phyloP scores from a whole-genome alignment of 2,888 invertebrate species.

The Sarcophaga subvicina region DNA sequence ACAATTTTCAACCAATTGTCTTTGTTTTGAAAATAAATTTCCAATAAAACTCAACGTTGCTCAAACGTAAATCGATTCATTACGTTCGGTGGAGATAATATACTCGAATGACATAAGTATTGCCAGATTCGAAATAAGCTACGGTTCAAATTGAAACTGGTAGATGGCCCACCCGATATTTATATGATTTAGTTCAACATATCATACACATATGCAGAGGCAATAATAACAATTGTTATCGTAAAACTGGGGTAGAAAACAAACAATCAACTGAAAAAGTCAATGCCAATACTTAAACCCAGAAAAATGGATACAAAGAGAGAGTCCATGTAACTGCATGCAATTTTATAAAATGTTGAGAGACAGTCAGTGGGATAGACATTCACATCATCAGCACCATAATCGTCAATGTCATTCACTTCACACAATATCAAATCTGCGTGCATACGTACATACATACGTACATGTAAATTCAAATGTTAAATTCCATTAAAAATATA shows the following conservation, averaged over 20 bases:
- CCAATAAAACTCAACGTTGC: too few relatives aligned
- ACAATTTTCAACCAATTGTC: too few relatives aligned
- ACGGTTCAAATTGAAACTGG: too few relatives aligned
- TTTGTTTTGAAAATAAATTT: too few relatives aligned
- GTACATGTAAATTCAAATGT: slow-evolving; percentile 11
- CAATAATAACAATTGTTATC: slow-evolving; percentile 28
- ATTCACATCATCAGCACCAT: slow-evolving; percentile 35
- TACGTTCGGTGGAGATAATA: too few relatives aligned
- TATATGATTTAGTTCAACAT: background rate
- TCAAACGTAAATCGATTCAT: too few relatives aligned
- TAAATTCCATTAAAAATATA: slow-evolving; percentile 6
- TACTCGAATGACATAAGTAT: too few relatives aligned
- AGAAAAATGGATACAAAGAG: slow-evolving; percentile 13
- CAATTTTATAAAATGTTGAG: slow-evolving; percentile 44
- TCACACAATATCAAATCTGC: slow-evolving; percentile 26
- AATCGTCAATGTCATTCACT: slow-evolving; percentile 65
- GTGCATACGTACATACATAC: background rate
- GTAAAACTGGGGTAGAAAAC: background rate
- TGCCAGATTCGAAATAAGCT: too few relatives aligned
- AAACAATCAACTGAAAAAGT: slow-evolving; percentile 32
- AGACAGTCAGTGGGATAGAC: slow-evolving; percentile 30
- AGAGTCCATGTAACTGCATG: slow-evolving; percentile 12
- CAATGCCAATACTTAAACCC: slow-evolving; percentile 33
- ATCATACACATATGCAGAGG: slow-evolving; percentile 11
- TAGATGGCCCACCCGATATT: background rate